Evolutionary conservation across 1,140 invertebrate species (phyloP), one percentile per base, ranked within the genome.

Genomic region (Pissodes strobi): DNA sequence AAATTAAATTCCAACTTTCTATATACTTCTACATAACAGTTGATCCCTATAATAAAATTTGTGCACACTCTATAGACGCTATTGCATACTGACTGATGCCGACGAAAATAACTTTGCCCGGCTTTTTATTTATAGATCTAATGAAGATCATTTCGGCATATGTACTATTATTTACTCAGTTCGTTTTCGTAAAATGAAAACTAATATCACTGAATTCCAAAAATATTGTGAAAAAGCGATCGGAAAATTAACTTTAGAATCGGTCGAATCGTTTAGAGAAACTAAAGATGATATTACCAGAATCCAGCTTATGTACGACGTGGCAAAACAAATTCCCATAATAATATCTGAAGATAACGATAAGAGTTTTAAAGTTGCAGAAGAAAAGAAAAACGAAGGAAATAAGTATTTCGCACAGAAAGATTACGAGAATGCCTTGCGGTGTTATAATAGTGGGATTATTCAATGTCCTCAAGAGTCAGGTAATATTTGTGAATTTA

Each of bases 391-490:
- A 77, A 84, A 87, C 46, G 80, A 85, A 59, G 94, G 92, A 13
- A 95, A 95, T 73, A 81, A 82, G 43, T 86, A 83, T 19, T 95
- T 94, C 69, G 87, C 89, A 69, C 85, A 84, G 66, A 88, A 88
- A 53, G 84, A 91, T 70, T 93, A 88, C 80, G 65, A 79, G n/a
- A 84, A 85, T 69, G 90, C 94, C 0, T 78, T 93, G 67, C 78
- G 86, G 18, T 78, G 84, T 3, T 97, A 96, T 78, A 90, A 86
- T 43, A 82, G 87, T 63, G 88, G 88, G 62, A 84, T 88, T 69
- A 74, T 88, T 18, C 71, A 82, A 12, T 84, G 85, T 78, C 86
- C 90, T 13, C 80, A 82, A 58, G 83, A 84, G 74, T 82, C 86
- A 78, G 83, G 88, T 90, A 76, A 76, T 72, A 10, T n/a, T 23